phyloP scores from a whole-genome alignment of 2,888 invertebrate genomes.

The Caenorhabditis sinica region DNA sequence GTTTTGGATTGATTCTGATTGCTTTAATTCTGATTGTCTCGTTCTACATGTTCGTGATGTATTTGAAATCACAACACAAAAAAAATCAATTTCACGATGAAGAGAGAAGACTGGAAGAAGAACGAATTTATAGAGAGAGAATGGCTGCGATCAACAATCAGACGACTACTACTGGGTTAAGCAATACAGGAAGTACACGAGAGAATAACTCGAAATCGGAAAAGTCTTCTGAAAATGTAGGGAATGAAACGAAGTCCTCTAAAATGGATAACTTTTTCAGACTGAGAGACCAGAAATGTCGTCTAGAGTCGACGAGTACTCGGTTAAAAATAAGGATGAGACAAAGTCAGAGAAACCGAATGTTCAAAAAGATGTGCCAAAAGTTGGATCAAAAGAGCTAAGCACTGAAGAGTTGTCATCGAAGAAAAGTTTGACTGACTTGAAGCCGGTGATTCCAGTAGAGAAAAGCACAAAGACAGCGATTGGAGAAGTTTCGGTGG shows the following conservation, averaged over 20 bases:
- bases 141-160: slow-evolving; percentile 9
- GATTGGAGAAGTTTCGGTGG: slow-evolving; percentile 19
- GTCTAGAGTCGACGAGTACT: slow-evolving; percentile 2
- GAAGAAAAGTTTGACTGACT: slow-evolving; percentile 22
- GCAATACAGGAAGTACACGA: neutral
- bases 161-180: neutral
- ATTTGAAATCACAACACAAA: slow-evolving; percentile 24
- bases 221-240: neutral
- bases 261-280: neutral
- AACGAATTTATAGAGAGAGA: neutral
- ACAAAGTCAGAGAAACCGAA: neutral
- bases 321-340: neutral
- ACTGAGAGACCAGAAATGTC: slow-evolving; percentile 13
- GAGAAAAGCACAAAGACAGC: neutral
- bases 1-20: slow-evolving; percentile 18
- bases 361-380: neutral
- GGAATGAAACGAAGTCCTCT: neutral
- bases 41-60: slow-evolving; percentile 19
- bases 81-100: slow-evolving; percentile 13
- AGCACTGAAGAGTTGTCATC: slow-evolving; percentile 16
- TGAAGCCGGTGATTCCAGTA: slow-evolving; percentile 1
- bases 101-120: slow-evolving; percentile 22
- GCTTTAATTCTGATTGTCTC: slow-evolving; percentile 11
- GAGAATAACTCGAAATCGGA: slow-evolving; percentile 4
- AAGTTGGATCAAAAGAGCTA: slow-evolving; percentile 4